Evolutionary conservation across 2,113 vertebrate genomes (phyloP), one percentile per base, ranked within the genome.

Genomic region (Genyomyrus donnyi): DNA sequence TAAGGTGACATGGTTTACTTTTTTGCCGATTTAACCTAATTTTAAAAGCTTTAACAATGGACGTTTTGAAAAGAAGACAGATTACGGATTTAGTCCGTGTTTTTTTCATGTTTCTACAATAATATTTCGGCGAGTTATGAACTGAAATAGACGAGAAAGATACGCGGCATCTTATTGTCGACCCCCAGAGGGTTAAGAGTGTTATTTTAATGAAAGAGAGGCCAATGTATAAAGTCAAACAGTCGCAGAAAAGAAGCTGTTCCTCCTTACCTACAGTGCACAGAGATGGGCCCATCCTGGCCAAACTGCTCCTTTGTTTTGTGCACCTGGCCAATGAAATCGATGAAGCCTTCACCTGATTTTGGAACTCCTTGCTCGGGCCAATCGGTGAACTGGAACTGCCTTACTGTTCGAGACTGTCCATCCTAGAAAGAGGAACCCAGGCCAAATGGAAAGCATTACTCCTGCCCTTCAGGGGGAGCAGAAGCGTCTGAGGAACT

Each of bases 221-320:
- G 45, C 3, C 15, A 77, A 13, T 15, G 5, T 77, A 35, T 77
- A 39, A 77, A 53, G 48, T 21, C 48, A 27, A 77, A 24, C 3
- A 35, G 46, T 13, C 4, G 3, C 3, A 48, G 21, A 74, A 35
- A 31, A 31, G 48, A 80, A 27, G 39, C 8, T 17, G 27, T 35
- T 45, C 10, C 19, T 91, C 49, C 97, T 96, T 93, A 99, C 98
- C 98, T 99, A 97, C 98, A 99, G 90, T 99, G 98, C 92, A 99
- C 98, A 66, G 98, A 98, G 93, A 99, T 99, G n/a, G 98, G 98
- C 89, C 98, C 98, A 89, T 99, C 98, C 94, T 99, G 98, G 92
- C 98, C 98, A 92, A 99, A 99, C 93, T 99, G 98, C 93, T 99
- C 98, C 95, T 99, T 99, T 91, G 98, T 99, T 98, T 99, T 99